phyloP scores from a whole-genome alignment of 2,797 vertebrate genomes.

The Tangara arthus region DNA sequence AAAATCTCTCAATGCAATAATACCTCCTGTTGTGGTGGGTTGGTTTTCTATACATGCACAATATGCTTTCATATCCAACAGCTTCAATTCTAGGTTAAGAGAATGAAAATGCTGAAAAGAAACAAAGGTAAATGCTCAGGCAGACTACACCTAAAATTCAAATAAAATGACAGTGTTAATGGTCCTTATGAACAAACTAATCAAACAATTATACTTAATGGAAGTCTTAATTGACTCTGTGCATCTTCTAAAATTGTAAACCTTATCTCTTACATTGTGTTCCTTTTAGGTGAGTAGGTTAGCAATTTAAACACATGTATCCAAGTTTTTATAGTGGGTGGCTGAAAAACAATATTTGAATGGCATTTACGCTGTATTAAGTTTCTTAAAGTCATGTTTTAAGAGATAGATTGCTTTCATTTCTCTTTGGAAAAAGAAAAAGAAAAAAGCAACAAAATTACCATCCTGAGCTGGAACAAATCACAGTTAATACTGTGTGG shows the following conservation, averaged over 20 bases:
- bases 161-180: background rate
- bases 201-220: background rate
- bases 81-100: background rate
- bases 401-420: background rate
- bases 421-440: background rate
- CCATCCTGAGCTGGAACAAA: background rate
- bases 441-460: background rate
- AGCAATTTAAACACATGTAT: background rate
- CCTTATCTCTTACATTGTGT: background rate
- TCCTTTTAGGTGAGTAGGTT: background rate
- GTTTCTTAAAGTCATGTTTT: background rate
- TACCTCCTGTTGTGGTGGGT: background rate
- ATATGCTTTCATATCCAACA: background rate
- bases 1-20: background rate
- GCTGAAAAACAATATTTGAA: background rate
- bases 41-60: background rate
- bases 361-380: background rate
- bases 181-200: background rate
- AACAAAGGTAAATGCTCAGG: background rate
- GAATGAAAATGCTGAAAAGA: background rate
- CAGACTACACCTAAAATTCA: background rate
- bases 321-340: background rate
- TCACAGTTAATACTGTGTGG: background rate
- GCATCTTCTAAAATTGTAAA: background rate
- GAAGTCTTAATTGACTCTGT: background rate